Evolutionary conservation across 1,140 invertebrate genomes (phyloP), one percentile per base, ranked within the genome.

Genomic region (Drosophila chauvacae): DNA sequence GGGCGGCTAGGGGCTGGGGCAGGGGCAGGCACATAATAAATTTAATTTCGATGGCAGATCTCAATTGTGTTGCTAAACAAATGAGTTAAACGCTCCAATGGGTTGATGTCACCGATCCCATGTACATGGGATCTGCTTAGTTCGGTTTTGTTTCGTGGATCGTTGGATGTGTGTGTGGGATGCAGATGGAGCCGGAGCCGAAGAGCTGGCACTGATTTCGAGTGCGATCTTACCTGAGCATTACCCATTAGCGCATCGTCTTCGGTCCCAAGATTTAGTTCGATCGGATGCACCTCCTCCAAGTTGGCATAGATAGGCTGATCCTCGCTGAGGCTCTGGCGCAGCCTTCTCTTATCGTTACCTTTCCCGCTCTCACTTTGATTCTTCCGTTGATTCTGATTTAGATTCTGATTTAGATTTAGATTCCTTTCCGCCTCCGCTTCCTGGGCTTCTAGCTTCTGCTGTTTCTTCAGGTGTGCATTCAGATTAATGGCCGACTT

Each of bases 401-500:
- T 23, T 23, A 23, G 55, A 16, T 28, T 33, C 10, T 11, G 33
- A 35, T 53, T 77, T 20, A n/a, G 44, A 28, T 35, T 61, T 18
- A 3, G 11, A 51, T 51, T 51, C n/a, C 33, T 51, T 16, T 11
- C 48, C n/a, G 28, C 5, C 4, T 59, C 48, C n/a, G 30, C 14
- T 35, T 57, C 39, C 14, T n/a, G 30, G 28, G 50, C 44, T 48
- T 87, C 55, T n/a, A 47, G 69, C n/a, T 78, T 77, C 61, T 80
- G 80, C 44, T 88, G 84, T 26, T 88, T 75, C 63, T 85, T 88
- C 30, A 73, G 66, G n/a, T 81, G 85, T 30, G 74, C 66, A 75
- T 85, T 88, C 4, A 88, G 60, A 90, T 90, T 88, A 16, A 90
- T 72, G 20, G 85, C 85, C 41, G 85, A 88, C 62, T 88, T 88